Evolutionary conservation across 1,140 invertebrate genomes (phyloP).

Genomic region (Adoxophyes honmai): DNA sequence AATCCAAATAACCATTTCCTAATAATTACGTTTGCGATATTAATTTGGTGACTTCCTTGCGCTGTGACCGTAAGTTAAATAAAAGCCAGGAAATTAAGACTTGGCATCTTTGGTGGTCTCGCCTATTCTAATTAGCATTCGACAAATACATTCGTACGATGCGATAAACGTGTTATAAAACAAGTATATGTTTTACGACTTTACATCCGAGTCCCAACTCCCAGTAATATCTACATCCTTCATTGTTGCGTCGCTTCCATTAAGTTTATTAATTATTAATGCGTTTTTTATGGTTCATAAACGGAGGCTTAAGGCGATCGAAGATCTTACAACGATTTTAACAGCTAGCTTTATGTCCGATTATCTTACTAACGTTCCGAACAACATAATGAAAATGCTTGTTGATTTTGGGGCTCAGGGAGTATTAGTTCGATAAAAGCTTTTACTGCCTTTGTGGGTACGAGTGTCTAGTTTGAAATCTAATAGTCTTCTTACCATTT

Average conservation of each 20-base stretch:
- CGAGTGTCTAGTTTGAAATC: too few species aligned
- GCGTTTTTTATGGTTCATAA: slow-evolving; percentile 29
- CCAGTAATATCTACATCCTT: slow-evolving; percentile 28
- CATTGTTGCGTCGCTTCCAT: slow-evolving; percentile 26
- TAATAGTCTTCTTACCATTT: too few species aligned
- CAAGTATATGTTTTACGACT: slow-evolving; percentile 30
- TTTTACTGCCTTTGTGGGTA: too few species aligned
- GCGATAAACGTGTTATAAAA: slow-evolving; percentile 36
- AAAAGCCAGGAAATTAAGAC: slow-evolving; percentile 16
- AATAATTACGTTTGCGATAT: not conserved
- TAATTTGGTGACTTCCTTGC: slow-evolving; percentile 2
- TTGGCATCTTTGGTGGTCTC: slow-evolving; percentile 34
- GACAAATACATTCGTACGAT: slow-evolving; percentile 29
- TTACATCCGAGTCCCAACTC: slow-evolving; percentile 21
- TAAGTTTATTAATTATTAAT: slow-evolving; percentile 39
- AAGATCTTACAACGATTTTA: slow-evolving; percentile 3
- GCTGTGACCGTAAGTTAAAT: not conserved
- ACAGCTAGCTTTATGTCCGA: slow-evolving; percentile 9
- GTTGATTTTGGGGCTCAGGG: slow-evolving; percentile 12
- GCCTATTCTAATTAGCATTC: slow-evolving; percentile 34
- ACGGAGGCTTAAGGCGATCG: slow-evolving; percentile 16
- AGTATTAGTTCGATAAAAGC: not conserved
- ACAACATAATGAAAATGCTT: slow-evolving; percentile 5
- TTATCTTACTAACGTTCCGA: slow-evolving; percentile 19
- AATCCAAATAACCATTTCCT: not conserved